Evolutionary conservation across 2,888 invertebrate species (phyloP), one percentile per base, ranked within the genome.

Genomic region (Spilosoma lubricipeda): DNA sequence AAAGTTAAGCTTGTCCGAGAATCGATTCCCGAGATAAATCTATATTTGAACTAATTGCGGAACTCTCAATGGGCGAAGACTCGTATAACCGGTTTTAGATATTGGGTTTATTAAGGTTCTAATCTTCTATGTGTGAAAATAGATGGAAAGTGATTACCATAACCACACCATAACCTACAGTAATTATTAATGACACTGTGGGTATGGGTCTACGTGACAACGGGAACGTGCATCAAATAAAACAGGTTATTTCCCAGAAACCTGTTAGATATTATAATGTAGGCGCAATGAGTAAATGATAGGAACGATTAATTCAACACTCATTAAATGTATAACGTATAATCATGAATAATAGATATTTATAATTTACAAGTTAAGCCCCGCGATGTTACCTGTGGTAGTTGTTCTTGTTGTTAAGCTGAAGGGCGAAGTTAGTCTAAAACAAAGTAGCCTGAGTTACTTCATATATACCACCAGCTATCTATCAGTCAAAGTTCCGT

Each of bases 281-380:
- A 59, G 4, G 30, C 4, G 13, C 52, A 52, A 52, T 23, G 2
- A 52, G 15, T 42, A 56, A 8, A 52, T 23, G n/a, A 30, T 0
- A 1, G 30, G 0, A 59, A n/a, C 27, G 8, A 7, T 73, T 82
- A 71, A 70, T 83, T 84, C 81, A 78, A 82, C 81, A 75, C 73
- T 64, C 33, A 36, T 75, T 75, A 76, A 77, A 74, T 42, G 1
- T 52, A 52, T 30, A 15, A 7, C 18, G 30, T 13, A 56, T 27
- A 18, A 30, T 18, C 8, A 63, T 18, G 7, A 63, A 30, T 30
- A 63, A 63, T 63, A 27, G 2, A 67, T 68, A 81, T 76, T n/a
- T 11, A 70, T 36, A 36, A 36, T 42, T 9, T 39, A 39, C 39
- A 1, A 15, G n/a, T 13, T 13, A 7, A 20, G 39, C 11, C 9